Evolutionary conservation across 2,888 invertebrate species (phyloP), one percentile per base, ranked within the genome.

Genomic region (Athripsodes cinereus): DNA sequence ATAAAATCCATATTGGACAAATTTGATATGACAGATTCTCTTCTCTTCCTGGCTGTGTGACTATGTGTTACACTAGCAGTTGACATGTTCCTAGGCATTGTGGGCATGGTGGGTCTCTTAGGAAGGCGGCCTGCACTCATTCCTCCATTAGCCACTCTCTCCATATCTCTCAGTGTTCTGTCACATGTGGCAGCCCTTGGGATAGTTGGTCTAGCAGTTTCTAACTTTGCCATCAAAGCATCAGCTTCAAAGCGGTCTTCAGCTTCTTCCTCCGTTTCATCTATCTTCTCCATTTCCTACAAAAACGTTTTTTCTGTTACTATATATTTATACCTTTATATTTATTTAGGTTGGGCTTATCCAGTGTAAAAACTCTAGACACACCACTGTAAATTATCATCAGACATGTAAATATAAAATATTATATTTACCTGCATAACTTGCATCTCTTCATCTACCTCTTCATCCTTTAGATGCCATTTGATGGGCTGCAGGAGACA

Each of bases 1-100:
- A 85, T 86, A 70, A 88, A 87, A 71, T 88, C 87, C 81, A 87
- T 81, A 65, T 85, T 81, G 1, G 87, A 87, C 64, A 86, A 81
- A 68, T 84, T 86, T 18, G 87, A 86, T 65, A 87, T 83, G 35
- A 87, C 84, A 1, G 87, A 87, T 52, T 82, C 82, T 68, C 84
- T 84, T 62, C 84, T 75, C 59, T 75, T 75, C 20, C 83, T 70
- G 11, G 81, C 72, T 11, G 79, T 75, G 6, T 35, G 35, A 5
- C 78, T 74, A 19, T 59, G 59, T 48, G 57, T 74, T 10, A 74
- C 64, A 64, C 81, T 82, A 1, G 75, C 75, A 53, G 73, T 74
- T 0, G 79, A 79, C 3, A 75, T 77, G 13, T 78, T 76, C 31
- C 78, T 65, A 16, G 75, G 77, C 77, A 79, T 78, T 1, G 74